These are phyloP conservation scores for Coregonus sp. DNA, from an alignment of 2,797 vertebrate genomes.

Conservation along the genomic window DNA sequence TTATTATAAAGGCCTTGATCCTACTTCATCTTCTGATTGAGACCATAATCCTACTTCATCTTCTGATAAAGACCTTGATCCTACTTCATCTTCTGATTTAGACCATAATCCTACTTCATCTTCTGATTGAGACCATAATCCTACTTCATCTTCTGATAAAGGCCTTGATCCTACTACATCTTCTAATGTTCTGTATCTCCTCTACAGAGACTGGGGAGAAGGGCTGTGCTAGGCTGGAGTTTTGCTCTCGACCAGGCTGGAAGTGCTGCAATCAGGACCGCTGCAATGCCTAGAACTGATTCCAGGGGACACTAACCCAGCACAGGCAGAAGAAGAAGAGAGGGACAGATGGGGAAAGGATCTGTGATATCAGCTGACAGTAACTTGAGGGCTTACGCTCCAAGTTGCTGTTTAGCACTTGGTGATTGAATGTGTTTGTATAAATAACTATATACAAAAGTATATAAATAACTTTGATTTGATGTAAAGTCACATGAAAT, in stretches of 20 bases:
- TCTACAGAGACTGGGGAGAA: slow-evolving; percentile 64
- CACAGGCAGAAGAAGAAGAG: background rate
- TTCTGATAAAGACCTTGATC: too few relatives aligned
- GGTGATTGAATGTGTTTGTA: background rate
- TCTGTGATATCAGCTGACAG: background rate
- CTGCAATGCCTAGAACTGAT: slow-evolving; percentile 61
- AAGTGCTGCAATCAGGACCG: slow-evolving; percentile 55
- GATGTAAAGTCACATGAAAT: background rate
- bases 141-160: background rate
- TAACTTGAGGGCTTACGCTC: background rate
- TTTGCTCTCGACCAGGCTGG: slow-evolving; percentile 58
- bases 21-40: background rate
- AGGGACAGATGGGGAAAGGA: background rate
- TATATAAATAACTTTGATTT: background rate
- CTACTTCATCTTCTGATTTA: too few relatives aligned
- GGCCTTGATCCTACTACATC: background rate
- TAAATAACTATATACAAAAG: background rate
- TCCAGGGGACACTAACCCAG: slow-evolving; percentile 12
- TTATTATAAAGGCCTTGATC: background rate
- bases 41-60: too few relatives aligned
- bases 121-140: too few relatives aligned
- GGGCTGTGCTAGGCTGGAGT: slow-evolving; percentile 53
- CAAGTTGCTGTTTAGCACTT: background rate
- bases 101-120: too few relatives aligned
- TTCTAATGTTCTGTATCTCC: slow-evolving; percentile 5